phyloP scores from a whole-genome alignment of 1,140 invertebrate species.

The Sitophilus oryzae region DNA sequence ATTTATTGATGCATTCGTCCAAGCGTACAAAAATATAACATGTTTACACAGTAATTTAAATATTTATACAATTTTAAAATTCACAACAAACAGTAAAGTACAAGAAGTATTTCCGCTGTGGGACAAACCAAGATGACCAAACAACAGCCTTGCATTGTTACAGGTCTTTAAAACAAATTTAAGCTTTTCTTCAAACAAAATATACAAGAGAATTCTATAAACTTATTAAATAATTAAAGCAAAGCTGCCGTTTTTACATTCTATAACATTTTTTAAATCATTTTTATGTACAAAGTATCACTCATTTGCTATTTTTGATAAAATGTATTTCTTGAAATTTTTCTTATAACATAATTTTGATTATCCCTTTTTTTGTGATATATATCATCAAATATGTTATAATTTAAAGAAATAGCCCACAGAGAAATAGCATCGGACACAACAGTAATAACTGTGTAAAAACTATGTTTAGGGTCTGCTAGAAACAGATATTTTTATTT shows the following conservation, averaged over 20 bases:
- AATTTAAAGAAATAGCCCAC: neutral
- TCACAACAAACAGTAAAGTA: slow-evolving; percentile 26
- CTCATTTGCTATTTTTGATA: too few species aligned
- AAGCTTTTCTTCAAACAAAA: too few species aligned
- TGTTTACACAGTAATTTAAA: slow-evolving; percentile 38
- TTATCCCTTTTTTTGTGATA: too few species aligned
- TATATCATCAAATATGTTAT: too few species aligned
- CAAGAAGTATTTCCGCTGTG: slow-evolving; percentile 13
- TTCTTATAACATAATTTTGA: too few species aligned
- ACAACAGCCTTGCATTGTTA: too few species aligned
- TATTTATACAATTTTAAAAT: slow-evolving; percentile 29
- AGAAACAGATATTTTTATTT: slow-evolving; percentile 10
- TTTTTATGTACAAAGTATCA: too few species aligned
- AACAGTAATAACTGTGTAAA: neutral
- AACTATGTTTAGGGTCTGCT: slow-evolving; percentile 3
- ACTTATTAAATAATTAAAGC: too few species aligned
- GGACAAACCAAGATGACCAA: slow-evolving; percentile 5
- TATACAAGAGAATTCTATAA: too few species aligned
- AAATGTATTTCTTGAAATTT: too few species aligned
- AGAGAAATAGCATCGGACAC: neutral
- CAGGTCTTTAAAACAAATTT: neutral
- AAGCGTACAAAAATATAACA: slow-evolving; percentile 44
- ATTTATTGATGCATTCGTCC: slow-evolving; percentile 38
- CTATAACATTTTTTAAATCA: too few species aligned
- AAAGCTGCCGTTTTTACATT: too few species aligned